Percentiles rank a stretch among this genome's conserved stretches.
Evolutionary conservation across 1,140 invertebrate species (phyloP).

Genomic region (Musca vetustissima): DNA sequence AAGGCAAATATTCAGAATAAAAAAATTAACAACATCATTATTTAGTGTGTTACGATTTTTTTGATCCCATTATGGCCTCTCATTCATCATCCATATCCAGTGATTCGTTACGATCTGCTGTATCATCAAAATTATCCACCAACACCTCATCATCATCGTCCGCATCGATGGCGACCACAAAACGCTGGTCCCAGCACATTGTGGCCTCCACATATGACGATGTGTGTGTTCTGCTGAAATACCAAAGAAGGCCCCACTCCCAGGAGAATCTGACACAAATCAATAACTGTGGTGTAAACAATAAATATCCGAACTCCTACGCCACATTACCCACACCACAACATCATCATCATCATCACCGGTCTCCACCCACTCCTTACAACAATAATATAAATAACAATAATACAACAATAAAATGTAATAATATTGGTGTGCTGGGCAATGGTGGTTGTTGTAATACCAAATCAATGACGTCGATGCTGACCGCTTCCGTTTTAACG

Average conservation of each 20-base stretch:
- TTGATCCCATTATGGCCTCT: constrained; percentile 8
- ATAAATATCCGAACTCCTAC: not conserved
- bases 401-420: not conserved
- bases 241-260: not conserved
- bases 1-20: not conserved
- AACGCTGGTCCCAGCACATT: constrained; percentile 19
- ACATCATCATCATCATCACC: not conserved
- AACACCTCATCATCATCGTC: no score
- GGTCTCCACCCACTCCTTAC: not conserved
- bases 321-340: not conserved
- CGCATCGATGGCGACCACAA: no score
- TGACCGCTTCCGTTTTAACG: no score
- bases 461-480: no score
- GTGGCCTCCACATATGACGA: constrained; percentile 1
- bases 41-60: no score
- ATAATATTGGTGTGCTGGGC: not conserved
- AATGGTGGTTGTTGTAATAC: not conserved
- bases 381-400: not conserved
- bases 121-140: not conserved
- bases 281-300: not conserved
- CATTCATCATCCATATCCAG: no score
- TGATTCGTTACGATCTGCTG: no score
- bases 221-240: constrained; percentile 11
- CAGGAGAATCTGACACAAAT: constrained; percentile 3
- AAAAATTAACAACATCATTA: not conserved